Evolutionary conservation across 2,113 vertebrate species (phyloP).

Genomic region (Octodon degus): DNA sequence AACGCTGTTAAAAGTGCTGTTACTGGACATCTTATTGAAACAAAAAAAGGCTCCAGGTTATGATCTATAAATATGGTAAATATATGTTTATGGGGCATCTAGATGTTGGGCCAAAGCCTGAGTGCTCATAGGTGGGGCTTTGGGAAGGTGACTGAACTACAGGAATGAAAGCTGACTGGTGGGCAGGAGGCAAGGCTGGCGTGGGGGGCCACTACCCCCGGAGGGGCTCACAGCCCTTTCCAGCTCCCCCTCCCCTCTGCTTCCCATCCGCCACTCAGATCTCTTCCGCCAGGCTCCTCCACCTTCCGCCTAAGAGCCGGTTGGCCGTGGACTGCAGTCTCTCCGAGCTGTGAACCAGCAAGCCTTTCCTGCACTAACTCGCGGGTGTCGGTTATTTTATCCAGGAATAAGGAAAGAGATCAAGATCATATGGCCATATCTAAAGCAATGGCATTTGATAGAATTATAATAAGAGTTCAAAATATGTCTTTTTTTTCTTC

Average conservation of each 20-base stretch:
- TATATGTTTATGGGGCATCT: not conserved
- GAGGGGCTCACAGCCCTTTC: not conserved
- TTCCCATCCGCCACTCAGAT: not conserved
- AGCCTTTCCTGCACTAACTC: not conserved
- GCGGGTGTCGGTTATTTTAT: not conserved
- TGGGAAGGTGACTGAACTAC: not conserved
- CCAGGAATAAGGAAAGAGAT: not conserved
- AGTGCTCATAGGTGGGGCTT: not conserved
- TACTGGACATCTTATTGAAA: constrained; percentile 23
- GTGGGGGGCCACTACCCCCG: not conserved
- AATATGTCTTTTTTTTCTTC: not conserved
- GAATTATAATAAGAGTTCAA: constrained; percentile 25
- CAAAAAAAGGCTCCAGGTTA: not conserved
- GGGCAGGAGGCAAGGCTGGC: not conserved
- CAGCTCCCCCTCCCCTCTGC: not conserved
- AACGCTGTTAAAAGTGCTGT: not conserved
- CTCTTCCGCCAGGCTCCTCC: not conserved
- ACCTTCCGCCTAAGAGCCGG: not conserved
- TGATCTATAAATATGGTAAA: not conserved
- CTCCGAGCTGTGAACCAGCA: not conserved
- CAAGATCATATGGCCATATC: not conserved
- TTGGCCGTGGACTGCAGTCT: not conserved
- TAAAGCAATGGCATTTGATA: not conserved
- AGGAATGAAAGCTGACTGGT: not conserved
- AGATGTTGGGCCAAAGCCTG: not conserved